Evolutionary conservation across 2,797 vertebrate species (phyloP).

Genomic region (Sphenopsis melanotis): DNA sequence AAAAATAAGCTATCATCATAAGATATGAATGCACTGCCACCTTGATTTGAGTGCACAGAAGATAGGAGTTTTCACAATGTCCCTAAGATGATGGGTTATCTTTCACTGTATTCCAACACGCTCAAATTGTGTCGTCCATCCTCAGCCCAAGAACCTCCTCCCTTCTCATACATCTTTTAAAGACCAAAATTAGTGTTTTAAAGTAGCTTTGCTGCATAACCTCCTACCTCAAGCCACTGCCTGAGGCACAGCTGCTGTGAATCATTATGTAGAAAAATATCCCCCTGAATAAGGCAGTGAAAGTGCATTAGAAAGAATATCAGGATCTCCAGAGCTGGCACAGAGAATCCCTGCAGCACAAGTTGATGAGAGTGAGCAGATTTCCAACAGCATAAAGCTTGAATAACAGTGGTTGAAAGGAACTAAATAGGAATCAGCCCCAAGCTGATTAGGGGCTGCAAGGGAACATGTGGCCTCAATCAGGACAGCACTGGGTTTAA

Average conservation of each 20-base stretch:
- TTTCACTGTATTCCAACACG: neutral
- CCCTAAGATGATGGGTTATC: neutral
- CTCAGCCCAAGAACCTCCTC: neutral
- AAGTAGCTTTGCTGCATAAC: neutral
- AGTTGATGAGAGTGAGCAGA: neutral
- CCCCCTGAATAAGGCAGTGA: neutral
- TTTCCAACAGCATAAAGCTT: conserved; percentile 50
- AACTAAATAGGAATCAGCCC: conserved; percentile 40
- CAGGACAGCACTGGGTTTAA: neutral
- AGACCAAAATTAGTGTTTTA: neutral
- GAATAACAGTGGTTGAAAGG: conserved; percentile 50
- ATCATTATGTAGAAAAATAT: conserved; percentile 25
- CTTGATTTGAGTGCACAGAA: neutral
- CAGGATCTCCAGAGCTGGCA: neutral
- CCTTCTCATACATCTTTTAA: neutral
- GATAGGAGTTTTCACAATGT: neutral
- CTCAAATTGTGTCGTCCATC: neutral
- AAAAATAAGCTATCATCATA: neutral
- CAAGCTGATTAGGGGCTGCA: conserved; percentile 1
- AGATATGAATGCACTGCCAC: neutral
- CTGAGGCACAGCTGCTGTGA: neutral
- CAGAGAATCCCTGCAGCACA: neutral
- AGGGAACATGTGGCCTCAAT: conserved; percentile 56
- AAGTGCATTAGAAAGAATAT: neutral
- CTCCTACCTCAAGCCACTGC: neutral